Evolutionary conservation across 2,888 invertebrate genomes (phyloP).

Genomic region (Zhengitettix transpicula): DNA sequence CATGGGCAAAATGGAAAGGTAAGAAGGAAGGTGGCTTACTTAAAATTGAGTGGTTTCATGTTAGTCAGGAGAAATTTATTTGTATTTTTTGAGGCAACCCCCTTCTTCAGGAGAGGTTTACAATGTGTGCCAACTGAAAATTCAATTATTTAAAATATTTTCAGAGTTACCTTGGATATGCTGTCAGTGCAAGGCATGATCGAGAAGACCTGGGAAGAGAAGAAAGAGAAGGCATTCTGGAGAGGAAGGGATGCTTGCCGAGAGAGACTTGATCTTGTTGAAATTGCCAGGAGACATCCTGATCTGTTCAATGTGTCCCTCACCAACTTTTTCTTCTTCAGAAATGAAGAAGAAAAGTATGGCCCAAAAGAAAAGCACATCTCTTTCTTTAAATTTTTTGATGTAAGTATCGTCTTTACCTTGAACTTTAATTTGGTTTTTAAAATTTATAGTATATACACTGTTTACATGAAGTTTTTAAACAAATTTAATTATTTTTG

Average conservation of each 20-base stretch:
- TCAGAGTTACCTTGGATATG: conserved; percentile 74
- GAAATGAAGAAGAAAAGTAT: conserved; percentile 64
- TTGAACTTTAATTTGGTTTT: background rate
- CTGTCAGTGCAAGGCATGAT: conserved; percentile 74
- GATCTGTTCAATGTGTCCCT: conserved; percentile 78
- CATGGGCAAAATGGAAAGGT: no score
- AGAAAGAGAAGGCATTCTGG: conserved; percentile 69
- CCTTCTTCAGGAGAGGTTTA: no score
- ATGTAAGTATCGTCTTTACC: conserved; percentile 41
- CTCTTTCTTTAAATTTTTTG: conserved; percentile 86
- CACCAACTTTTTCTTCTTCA: conserved; percentile 92
- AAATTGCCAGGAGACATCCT: conserved; percentile 55
- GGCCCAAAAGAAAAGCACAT: conserved; percentile 72
- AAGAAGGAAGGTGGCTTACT: no score
- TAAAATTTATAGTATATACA: background rate
- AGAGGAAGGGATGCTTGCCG: conserved; percentile 81
- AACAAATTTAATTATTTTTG: background rate
- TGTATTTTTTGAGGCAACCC: no score
- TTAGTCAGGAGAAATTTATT: no score
- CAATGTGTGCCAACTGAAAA: no score
- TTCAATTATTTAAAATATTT: no score
- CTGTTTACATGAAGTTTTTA: background rate
- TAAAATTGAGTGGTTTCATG: no score
- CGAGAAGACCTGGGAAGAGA: conserved; percentile 51
- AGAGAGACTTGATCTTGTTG: conserved; percentile 66